Evolutionary conservation across 2,797 vertebrate species (phyloP), one percentile per base, ranked within the genome.

Genomic region (Pipistrellus kuhlii): DNA sequence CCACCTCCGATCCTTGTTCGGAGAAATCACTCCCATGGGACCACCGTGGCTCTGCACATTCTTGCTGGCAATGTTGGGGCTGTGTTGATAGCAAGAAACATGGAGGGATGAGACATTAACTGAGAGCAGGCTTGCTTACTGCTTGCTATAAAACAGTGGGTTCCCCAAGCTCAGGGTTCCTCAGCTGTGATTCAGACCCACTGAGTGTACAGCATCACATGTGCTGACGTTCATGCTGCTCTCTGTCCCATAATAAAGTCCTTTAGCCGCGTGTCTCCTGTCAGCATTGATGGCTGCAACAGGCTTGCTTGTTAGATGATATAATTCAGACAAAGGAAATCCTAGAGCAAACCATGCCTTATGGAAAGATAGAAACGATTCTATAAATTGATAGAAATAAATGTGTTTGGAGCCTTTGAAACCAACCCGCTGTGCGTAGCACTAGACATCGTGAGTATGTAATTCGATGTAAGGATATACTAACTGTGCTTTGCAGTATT

Each of bases 321-420:
- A 17, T 35, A 20, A 72, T 86, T 30, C 48, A 48, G 11, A 44
- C 21, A 11, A 84, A 64, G 51, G 8, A 91, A 46, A 86, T 87
- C 30, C 18, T 51, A 30, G n/a, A 46, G 69, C 53, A 76, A 53
- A 59, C 32, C 41, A 0, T 69, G 8, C 27, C 68, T 72, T 77
- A 32, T 30, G 25, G 7, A 62, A 89, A 91, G n/a, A 38, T 27
- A 82, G 41, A 88, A 68, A 93, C 15, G 53, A 6, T 68, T 68
- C 21, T 9, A 25, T 66, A 82, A 53, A 35, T 51, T 48, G 55
- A 38, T 41, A 66, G 35, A 83, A 59, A 64, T 32, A 25, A 57
- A 38, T 83, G 8, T 64, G 2, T 85, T 82, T 78, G 32, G 14
- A 77, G 35, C 8, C 51, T 87, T 87, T 94, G 64, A 91, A 89